Base-by-base conservation (phyloP, 1,140 invertebrate genomes). In the Drosophila yakuba region DNA sequence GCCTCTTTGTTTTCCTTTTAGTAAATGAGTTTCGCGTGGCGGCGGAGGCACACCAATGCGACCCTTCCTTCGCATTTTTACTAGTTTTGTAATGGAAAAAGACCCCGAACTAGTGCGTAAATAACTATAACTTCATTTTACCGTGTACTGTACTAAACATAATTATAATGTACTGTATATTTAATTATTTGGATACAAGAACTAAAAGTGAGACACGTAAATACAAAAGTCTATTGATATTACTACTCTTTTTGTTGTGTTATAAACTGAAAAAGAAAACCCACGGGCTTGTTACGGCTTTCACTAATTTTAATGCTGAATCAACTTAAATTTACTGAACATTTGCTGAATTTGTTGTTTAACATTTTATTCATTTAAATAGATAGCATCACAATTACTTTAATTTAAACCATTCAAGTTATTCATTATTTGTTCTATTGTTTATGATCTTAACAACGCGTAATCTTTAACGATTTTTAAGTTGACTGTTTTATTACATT, bases 111-210 rank as follows among this genome's bases (percentile, higher is more conserved):
- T 86, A 89, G 79, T 69, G 72, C 84, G 84, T 86, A 85, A 86
- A 77, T 73, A 88, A 81, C 74, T 69, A 77, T 63, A 69, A 86
- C 58, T 80, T 88, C 83, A 80, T 89, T 88, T 88, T 78, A 88
- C 63, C 82, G 80, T 88, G 72, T 83, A 78, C 76, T 80, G 84
- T 80, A 88, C 84, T 88, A 89, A 89, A 89, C 54, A 78, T 88
- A 88, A 88, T 83, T 80, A 83, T 86, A 86, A 89, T 83, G 79
- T 88, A 88, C 84, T 88, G 83, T 86, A 86, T 86, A 88, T 86
- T 88, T 88, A 86, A 82, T 77, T 88, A 88, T 79, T 86, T 86
- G 83, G 75, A 88, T 88, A 86, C 79, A 86, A 86, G 45, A 74
- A 72, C 59, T 61, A 82, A 75, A 67, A 80, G 71, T 85, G 64